Evolutionary conservation across 1,140 invertebrate species (phyloP), one percentile per base, ranked within the genome.

Genomic region (Oryctes rhinoceros): DNA sequence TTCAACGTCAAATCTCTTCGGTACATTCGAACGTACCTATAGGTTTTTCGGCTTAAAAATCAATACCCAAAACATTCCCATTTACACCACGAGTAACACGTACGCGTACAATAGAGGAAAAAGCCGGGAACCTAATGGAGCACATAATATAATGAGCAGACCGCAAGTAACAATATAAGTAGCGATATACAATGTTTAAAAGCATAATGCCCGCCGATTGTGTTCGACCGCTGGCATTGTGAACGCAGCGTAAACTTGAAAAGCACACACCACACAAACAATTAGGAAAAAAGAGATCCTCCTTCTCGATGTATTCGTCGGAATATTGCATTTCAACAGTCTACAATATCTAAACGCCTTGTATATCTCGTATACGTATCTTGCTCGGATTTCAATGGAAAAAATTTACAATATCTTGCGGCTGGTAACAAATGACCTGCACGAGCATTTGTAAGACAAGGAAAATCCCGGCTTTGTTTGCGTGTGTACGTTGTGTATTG

Each of bases 321-420:
- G 75, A 53, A 80, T 74, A 80, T 80, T 75, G 37, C 71, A 35
- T 80, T 80, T 76, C 79, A 80, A 76, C 71, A 80, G 71, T 76
- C 79, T 80, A 59, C 47, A 65, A 24, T 71, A 71, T 71, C 65
- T 79, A 44, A 24, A 15, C 24, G 65, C 35, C 20, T 35, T 24
- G 39, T 44, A 44, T 44, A 44, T 44, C 39, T 24, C 35, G 13
- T 30, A 9, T 71, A 37, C 10, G 11, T 30, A 71, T 71, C 65
- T 71, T 30, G 44, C 39, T 44, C 24, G 24, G 15, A 39, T 39
- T 65, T 80, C 15, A 48, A 76, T 76, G 39, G 37, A 76, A 39
- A n/a, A 80, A 78, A 78, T 80, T 80, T 80, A 80, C 80, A 80
- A 65, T 80, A 80, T 80, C 80, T 49, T 80, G 13, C 74, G 47